Evolutionary conservation across 2,888 invertebrate genomes (phyloP).

Genomic region (Ceratothoa steindachneri): DNA sequence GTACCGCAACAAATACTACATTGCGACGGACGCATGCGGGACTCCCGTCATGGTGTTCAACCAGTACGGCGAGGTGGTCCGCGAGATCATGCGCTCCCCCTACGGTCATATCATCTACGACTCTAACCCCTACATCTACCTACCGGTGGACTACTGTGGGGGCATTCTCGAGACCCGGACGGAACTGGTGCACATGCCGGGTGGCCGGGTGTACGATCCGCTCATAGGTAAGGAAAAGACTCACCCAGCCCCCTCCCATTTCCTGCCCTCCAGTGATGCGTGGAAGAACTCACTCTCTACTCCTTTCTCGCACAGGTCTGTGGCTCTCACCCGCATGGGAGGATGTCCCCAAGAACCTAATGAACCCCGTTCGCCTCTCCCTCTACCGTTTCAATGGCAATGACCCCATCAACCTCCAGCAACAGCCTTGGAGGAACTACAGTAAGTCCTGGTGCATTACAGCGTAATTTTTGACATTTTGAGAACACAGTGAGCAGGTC

Average conservation of each 20-base stretch:
- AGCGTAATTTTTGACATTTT: too few relatives aligned
- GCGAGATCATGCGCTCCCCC: constrained; percentile 90
- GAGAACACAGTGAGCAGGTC: too few relatives aligned
- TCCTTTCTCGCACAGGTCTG: constrained; percentile 58
- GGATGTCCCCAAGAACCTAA: constrained; percentile 63
- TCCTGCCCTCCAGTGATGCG: too few relatives aligned
- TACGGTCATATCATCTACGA: constrained; percentile 92
- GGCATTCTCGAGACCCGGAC: constrained; percentile 89
- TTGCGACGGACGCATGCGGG: constrained; percentile 88
- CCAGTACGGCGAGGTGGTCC: constrained; percentile 85
- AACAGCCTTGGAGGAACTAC: constrained; percentile 32
- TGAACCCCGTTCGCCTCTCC: constrained; percentile 76
- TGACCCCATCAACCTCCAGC: constrained; percentile 72
- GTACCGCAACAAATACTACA: constrained; percentile 84
- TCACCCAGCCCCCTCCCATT: background rate
- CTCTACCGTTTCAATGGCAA: constrained; percentile 87
- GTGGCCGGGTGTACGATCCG: constrained; percentile 89
- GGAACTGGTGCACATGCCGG: constrained; percentile 82
- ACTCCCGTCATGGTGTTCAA: constrained; percentile 94
- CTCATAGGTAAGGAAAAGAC: constrained; percentile 61
- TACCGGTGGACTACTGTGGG: constrained; percentile 92
- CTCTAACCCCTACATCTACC: constrained; percentile 86
- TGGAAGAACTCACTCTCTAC: too few relatives aligned
- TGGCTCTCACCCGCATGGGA: constrained; percentile 95
- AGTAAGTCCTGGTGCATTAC: too few relatives aligned